Percentiles rank a stretch among this genome's conserved stretches.
Conservation (phyloP, 53 echinoderm and acorn worm genomes). For the Paelopatides confundens region DNA sequence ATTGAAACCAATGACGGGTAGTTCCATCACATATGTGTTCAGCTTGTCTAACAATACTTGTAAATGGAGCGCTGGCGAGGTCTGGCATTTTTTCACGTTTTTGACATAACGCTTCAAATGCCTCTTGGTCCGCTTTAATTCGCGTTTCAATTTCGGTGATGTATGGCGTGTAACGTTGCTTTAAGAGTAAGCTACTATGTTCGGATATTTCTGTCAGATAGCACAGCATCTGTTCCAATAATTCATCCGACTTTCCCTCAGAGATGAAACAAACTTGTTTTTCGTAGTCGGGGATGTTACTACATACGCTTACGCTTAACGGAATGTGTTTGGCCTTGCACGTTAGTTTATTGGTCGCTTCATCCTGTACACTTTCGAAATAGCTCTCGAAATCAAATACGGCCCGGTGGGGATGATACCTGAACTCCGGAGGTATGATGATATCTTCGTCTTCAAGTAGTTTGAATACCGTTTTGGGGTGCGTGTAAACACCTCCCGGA, state of each 20-base stretch:
- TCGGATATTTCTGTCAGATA: neutral
- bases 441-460: too few relatives aligned
- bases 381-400: too few relatives aligned
- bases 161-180: neutral
- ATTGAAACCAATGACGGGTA: too few relatives aligned
- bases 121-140: neutral
- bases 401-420: too few relatives aligned
- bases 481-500: too few relatives aligned
- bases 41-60: too few relatives aligned
- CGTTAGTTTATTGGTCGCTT: neutral
- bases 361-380: too few relatives aligned
- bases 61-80: too few relatives aligned
- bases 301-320: slow-evolving; percentile 50
- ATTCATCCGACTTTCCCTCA: neutral
- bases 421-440: too few relatives aligned
- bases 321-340: slow-evolving; percentile 25
- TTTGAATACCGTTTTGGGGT: too few relatives aligned
- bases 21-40: too few relatives aligned
- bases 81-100: neutral
- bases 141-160: neutral
- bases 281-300: neutral
- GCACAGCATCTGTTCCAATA: neutral
- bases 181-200: neutral
- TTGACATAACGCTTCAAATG: neutral
- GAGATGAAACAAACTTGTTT: neutral